Conservation (phyloP, 2,888 invertebrate species). For the Agonum fuliginosum region DNA sequence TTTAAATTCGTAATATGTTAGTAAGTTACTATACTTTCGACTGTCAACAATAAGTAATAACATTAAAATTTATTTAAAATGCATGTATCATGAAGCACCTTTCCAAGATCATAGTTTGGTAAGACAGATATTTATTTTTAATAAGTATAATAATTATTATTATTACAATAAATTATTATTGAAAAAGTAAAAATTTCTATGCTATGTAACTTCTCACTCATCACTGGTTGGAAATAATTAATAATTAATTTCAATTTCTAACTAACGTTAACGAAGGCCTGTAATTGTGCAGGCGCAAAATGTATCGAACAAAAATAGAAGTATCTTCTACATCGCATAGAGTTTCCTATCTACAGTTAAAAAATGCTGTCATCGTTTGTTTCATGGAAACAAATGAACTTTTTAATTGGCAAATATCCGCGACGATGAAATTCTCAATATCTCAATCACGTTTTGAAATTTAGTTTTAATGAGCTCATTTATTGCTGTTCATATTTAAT, state of each 20-base stretch:
- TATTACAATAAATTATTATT: background rate
- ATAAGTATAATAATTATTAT: too few species aligned
- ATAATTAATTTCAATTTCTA: slow-evolving; percentile 17
- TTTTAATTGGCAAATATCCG: slow-evolving; percentile 49
- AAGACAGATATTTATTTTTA: too few species aligned
- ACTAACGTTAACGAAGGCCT: background rate
- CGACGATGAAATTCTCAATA: slow-evolving; percentile 45
- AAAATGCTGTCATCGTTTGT: slow-evolving; percentile 15
- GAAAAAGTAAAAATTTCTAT: background rate
- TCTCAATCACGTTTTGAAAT: slow-evolving; percentile 63
- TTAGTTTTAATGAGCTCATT: slow-evolving; percentile 67
- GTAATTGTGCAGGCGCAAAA: slow-evolving; percentile 12
- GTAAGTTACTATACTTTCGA: too few species aligned
- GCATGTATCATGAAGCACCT: too few species aligned
- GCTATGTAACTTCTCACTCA: background rate
- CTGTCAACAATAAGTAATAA: too few species aligned
- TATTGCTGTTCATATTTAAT: slow-evolving; percentile 62
- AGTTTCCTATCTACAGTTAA: too few species aligned
- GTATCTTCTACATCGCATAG: background rate
- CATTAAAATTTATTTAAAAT: too few species aligned
- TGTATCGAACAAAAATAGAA: slow-evolving; percentile 22
- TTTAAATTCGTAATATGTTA: too few species aligned
- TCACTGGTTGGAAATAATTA: background rate
- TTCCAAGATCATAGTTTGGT: too few species aligned
- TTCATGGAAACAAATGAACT: slow-evolving; percentile 40